Evolutionary conservation across 92 coral and sea anemone genomes (phyloP).

Genomic region (Bergia puertoricense): DNA sequence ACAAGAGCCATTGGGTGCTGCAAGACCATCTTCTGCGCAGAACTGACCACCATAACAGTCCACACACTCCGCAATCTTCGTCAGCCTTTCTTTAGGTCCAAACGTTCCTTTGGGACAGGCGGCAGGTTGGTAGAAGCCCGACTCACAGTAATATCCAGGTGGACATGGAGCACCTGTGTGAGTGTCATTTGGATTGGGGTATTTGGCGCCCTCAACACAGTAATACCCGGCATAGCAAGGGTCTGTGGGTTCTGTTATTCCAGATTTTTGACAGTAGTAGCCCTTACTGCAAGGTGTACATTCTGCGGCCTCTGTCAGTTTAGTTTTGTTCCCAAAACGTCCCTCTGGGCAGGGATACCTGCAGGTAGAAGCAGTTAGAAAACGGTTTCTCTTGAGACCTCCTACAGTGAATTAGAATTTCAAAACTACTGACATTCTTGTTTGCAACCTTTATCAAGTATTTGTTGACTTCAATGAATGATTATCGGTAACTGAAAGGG

Average conservation of each 20-base stretch:
- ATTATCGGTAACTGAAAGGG: too few relatives aligned
- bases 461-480: too few relatives aligned
- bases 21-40: conserved; percentile 79
- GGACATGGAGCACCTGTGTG: conserved; percentile 92
- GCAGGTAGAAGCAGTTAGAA: neutral
- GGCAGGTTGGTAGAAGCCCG: conserved; percentile 78
- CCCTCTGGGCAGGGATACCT: conserved; percentile 94
- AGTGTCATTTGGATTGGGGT: conserved; percentile 89
- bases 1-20: conserved; percentile 91
- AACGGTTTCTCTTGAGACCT: neutral
- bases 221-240: conserved; percentile 93
- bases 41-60: conserved; percentile 92
- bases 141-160: conserved; percentile 78
- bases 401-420: neutral
- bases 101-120: conserved; percentile 93
- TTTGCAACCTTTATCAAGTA: too few relatives aligned
- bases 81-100: conserved; percentile 75
- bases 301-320: conserved; percentile 58
- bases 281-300: conserved; percentile 90
- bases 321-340: conserved; percentile 86
- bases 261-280: conserved; percentile 82
- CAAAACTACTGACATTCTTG: neutral
- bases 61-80: conserved; percentile 74
- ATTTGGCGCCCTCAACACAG: conserved; percentile 80
- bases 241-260: conserved; percentile 82